A percentile compares a stretch with the other conserved stretches of the same genome.
Evolutionary conservation across 2,888 invertebrate genomes (phyloP).

Genomic region (Petrophora chlorosata): DNA sequence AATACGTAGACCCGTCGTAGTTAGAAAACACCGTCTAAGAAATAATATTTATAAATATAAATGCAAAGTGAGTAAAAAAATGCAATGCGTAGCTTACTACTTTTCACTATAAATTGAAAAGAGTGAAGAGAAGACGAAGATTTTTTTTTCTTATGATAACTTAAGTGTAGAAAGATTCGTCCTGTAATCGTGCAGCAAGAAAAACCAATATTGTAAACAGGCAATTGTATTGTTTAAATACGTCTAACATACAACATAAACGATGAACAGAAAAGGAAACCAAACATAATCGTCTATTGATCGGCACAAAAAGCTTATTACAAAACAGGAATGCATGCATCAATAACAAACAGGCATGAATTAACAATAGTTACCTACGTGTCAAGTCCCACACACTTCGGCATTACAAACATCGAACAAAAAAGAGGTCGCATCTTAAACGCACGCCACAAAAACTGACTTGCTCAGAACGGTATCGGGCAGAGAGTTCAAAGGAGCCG

Average conservation of each 20-base stretch:
- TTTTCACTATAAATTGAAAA: too few species aligned
- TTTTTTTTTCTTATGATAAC: too few species aligned
- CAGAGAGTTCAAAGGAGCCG: slow-evolving; percentile 73
- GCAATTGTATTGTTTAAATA: slow-evolving; percentile 12
- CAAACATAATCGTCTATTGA: slow-evolving; percentile 39
- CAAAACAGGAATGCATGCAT: slow-evolving; percentile 59
- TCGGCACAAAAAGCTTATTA: slow-evolving; percentile 38
- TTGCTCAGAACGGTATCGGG: slow-evolving; percentile 72
- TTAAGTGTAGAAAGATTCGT: too few species aligned
- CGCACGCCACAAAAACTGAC: slow-evolving; percentile 71
- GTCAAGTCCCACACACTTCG: slow-evolving; percentile 81
- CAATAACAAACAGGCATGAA: slow-evolving; percentile 74
- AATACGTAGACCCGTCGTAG: neutral
- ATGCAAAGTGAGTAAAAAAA: too few species aligned
- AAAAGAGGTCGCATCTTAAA: slow-evolving; percentile 79
- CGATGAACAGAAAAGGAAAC: slow-evolving; percentile 39
- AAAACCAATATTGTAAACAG: slow-evolving; percentile 7
- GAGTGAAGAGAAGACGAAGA: too few species aligned
- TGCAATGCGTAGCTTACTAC: too few species aligned
- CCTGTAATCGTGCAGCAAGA: too few species aligned
- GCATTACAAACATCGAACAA: slow-evolving; percentile 79
- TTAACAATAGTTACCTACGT: slow-evolving; percentile 80
- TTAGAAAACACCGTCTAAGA: neutral
- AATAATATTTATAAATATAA: too few species aligned
- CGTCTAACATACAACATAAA: slow-evolving; percentile 12